These are phyloP conservation scores for Zelleria hepariella DNA, from an alignment of 2,888 invertebrate species.

Conservation along the genomic window DNA sequence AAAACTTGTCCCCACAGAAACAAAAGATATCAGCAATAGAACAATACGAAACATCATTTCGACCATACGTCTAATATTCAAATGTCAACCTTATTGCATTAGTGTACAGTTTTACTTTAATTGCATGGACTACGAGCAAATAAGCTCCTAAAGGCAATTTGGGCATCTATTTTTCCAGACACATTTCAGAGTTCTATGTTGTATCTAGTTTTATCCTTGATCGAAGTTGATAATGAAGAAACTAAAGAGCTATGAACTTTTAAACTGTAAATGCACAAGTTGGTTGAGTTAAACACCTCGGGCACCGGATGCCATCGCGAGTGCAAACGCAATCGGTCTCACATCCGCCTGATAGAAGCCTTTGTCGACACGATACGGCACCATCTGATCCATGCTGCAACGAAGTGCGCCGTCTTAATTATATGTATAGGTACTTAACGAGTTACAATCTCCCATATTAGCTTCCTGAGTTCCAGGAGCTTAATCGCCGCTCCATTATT, in stretches of 20 bases:
- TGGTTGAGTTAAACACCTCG: background rate
- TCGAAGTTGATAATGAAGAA: background rate
- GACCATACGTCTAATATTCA: no score
- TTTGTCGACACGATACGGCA: background rate
- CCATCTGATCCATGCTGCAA: background rate
- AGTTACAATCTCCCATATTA: no score
- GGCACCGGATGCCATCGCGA: background rate
- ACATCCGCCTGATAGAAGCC: conserved; percentile 30
- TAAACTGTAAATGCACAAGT: no score
- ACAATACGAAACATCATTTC: no score
- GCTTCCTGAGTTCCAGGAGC: background rate
- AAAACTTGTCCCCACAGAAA: no score
- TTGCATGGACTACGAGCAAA: no score
- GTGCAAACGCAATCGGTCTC: conserved; percentile 43
- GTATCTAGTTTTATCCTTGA: background rate
- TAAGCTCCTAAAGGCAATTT: no score
- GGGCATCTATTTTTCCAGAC: no score
- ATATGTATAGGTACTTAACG: background rate
- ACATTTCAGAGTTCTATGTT: no score
- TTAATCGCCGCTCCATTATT: background rate
- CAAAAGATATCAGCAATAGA: no score
- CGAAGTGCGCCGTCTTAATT: background rate
- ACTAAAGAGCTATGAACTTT: background rate
- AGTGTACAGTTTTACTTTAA: no score
- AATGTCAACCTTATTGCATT: no score